A percentile compares a stretch with the other conserved stretches of the same genome.
Conservation (phyloP, 2,797 vertebrate species). For the Echeneis naucrates region DNA sequence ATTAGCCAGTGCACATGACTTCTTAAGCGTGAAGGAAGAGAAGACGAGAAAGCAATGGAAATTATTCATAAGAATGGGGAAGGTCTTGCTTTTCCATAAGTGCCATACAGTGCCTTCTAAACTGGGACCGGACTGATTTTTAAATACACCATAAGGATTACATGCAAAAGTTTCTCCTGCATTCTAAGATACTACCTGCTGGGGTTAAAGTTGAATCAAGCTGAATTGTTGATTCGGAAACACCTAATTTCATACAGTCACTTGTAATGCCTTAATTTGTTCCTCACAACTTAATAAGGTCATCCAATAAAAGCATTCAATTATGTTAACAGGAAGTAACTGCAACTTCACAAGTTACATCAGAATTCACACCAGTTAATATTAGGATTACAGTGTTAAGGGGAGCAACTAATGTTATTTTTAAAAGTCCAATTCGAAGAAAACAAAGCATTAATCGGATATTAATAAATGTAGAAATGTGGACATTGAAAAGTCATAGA, state of each 20-base stretch:
- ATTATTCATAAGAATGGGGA: neutral
- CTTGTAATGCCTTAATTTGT: neutral
- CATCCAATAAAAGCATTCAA: neutral
- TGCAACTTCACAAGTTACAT: neutral
- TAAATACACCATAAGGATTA: neutral
- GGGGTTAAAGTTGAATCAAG: neutral
- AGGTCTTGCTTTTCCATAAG: neutral
- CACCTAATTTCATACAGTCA: neutral
- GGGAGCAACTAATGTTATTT: neutral
- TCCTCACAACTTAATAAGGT: neutral
- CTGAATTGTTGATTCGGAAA: neutral
- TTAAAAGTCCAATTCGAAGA: neutral
- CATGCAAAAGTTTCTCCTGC: neutral
- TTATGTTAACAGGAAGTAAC: neutral
- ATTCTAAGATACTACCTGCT: neutral
- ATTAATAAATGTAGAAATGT: neutral
- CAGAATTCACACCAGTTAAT: too few species aligned
- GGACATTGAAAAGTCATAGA: neutral
- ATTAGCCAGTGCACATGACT: conserved; percentile 5
- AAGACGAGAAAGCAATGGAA: neutral
- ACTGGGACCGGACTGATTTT: neutral
- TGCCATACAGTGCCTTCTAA: neutral
- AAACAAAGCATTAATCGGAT: neutral
- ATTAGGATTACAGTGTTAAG: neutral
- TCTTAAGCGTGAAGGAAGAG: neutral